Conservation (phyloP, 2,888 invertebrate species). For the Amiota communis region DNA sequence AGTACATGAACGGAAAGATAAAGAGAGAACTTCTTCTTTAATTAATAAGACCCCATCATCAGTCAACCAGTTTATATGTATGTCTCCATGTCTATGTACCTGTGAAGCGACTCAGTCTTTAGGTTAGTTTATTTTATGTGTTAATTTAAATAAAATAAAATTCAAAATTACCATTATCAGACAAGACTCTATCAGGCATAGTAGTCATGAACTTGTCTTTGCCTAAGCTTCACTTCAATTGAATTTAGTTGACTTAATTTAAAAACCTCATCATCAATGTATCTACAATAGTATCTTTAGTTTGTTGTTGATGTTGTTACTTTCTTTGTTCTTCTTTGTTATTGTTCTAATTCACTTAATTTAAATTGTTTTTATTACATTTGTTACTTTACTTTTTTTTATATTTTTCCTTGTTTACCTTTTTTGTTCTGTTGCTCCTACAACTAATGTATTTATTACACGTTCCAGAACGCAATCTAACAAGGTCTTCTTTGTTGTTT, state of each 20-base stretch:
- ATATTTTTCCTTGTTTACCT: slow-evolving; percentile 28
- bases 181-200: too few relatives aligned
- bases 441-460: slow-evolving; percentile 20
- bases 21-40: slow-evolving; percentile 32
- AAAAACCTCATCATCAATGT: too few relatives aligned
- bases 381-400: slow-evolving; percentile 42
- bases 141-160: slow-evolving; percentile 64
- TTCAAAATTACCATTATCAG: slow-evolving; percentile 27
- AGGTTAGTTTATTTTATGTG: slow-evolving; percentile 47
- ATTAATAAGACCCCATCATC: too few relatives aligned
- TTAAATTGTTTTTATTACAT: slow-evolving; percentile 38
- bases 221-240: too few relatives aligned
- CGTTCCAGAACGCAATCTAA: slow-evolving; percentile 32
- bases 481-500: slow-evolving; percentile 2
- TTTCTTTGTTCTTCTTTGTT: slow-evolving; percentile 16
- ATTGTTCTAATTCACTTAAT: slow-evolving; percentile 34
- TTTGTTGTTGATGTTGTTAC: too few relatives aligned
- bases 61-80: too few relatives aligned
- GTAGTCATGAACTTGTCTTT: too few relatives aligned
- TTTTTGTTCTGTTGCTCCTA: too few relatives aligned
- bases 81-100: too few relatives aligned
- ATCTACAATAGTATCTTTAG: too few relatives aligned
- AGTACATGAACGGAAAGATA: too few relatives aligned
- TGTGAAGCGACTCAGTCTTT: not conserved
- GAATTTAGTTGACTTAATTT: too few relatives aligned